phyloP scores from a whole-genome alignment of 1,140 invertebrate species.

The Acromyrmex heyeri region DNA sequence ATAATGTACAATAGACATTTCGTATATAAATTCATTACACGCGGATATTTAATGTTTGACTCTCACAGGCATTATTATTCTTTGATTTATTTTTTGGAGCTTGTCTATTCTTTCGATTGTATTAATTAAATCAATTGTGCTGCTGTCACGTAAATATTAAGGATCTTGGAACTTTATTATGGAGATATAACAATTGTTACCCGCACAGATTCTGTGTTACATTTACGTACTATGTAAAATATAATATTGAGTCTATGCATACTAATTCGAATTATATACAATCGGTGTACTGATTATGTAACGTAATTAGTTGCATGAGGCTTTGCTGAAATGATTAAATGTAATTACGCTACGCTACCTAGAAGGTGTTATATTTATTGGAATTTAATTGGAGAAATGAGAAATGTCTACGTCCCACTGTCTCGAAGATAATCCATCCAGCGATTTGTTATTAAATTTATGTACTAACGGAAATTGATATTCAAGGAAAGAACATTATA shows the following conservation, averaged over 20 bases:
- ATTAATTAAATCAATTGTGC: slow-evolving; percentile 2
- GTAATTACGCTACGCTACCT: neutral
- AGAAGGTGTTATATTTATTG: slow-evolving; percentile 12
- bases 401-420: neutral
- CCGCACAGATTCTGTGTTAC: neutral
- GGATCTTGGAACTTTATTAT: neutral
- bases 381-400: slow-evolving; percentile 29
- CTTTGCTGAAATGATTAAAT: neutral
- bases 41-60: too few relatives aligned
- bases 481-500: neutral
- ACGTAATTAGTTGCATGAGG: neutral
- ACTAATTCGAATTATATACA: slow-evolving; percentile 1
- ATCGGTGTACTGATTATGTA: slow-evolving; percentile 1
- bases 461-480: neutral
- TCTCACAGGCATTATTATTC: too few relatives aligned
- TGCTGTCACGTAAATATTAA: neutral
- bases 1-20: too few relatives aligned
- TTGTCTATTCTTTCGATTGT: too few relatives aligned
- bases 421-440: neutral
- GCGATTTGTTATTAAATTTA: neutral
- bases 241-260: neutral
- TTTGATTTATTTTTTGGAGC: too few relatives aligned
- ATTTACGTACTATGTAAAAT: neutral
- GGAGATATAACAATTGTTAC: neutral
- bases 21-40: too few relatives aligned